These are phyloP conservation scores for Solen grandis DNA, from an alignment of 1,140 invertebrate genomes.

Conservation along the genomic window DNA sequence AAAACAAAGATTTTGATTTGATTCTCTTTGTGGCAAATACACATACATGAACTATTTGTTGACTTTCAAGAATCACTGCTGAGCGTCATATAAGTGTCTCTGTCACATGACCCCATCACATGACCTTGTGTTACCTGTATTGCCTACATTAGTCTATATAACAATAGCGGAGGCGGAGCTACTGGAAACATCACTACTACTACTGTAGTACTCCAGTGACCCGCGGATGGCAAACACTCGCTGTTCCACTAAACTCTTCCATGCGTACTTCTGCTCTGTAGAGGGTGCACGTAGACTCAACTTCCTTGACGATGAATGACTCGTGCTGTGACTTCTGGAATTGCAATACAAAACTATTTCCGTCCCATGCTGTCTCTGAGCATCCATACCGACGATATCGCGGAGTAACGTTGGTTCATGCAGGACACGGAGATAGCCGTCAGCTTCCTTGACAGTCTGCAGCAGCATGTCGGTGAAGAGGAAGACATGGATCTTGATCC, in stretches of 20 bases:
- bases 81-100: too few species aligned
- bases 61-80: too few species aligned
- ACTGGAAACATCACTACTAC: conserved; percentile 58
- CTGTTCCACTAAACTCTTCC: conserved; percentile 74
- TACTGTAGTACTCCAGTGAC: conserved; percentile 59
- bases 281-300: conserved; percentile 68
- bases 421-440: conserved; percentile 66
- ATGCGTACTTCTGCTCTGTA: conserved; percentile 71
- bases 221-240: conserved; percentile 61
- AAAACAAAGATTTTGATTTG: too few species aligned
- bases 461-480: conserved; percentile 74
- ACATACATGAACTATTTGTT: too few species aligned
- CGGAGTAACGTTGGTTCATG: conserved; percentile 63
- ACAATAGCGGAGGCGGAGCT: conserved; percentile 49
- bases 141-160: conserved; percentile 38
- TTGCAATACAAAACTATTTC: conserved; percentile 71
- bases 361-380: conserved; percentile 70
- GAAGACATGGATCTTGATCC: conserved; percentile 72
- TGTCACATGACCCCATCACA: too few species aligned
- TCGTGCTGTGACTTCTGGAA: conserved; percentile 28
- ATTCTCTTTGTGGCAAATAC: too few species aligned
- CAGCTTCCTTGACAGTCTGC: conserved; percentile 63
- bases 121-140: too few species aligned
- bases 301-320: conserved; percentile 50
- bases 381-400: conserved; percentile 68